Evolutionary conservation across 1,140 invertebrate species (phyloP).

Genomic region (Rhagoletis pomonella): DNA sequence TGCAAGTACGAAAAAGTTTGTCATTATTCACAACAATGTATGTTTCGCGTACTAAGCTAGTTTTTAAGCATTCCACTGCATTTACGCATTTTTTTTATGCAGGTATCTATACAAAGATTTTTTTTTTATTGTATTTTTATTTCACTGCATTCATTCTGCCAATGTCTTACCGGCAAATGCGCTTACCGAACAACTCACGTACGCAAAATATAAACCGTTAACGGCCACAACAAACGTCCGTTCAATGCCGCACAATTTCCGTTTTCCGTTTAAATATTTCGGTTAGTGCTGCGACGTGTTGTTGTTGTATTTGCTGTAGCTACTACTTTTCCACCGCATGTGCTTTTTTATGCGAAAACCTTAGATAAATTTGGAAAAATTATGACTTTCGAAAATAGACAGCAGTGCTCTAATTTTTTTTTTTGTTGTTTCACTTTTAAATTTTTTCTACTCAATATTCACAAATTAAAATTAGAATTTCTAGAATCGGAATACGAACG

Average conservation of each 20-base stretch:
- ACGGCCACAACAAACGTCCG: conserved; percentile 18
- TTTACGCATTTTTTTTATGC: background rate
- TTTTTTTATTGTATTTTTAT: background rate
- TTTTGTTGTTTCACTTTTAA: background rate
- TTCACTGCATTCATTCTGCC: background rate
- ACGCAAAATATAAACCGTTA: conserved; percentile 32
- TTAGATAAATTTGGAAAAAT: conserved; percentile 5
- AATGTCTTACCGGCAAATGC: background rate
- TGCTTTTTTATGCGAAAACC: background rate
- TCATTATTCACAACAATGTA: background rate
- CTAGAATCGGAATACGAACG: background rate
- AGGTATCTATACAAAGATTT: background rate
- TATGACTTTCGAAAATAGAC: conserved; percentile 15
- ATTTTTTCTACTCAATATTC: conserved; percentile 15
- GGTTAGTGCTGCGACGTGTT: background rate
- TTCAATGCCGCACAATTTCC: conserved; percentile 23
- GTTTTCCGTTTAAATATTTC: conserved; percentile 20
- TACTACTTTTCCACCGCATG: background rate
- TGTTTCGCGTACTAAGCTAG: background rate
- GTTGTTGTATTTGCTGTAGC: background rate
- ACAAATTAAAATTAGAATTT: conserved; percentile 27
- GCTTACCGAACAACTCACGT: conserved; percentile 4
- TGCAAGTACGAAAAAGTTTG: background rate
- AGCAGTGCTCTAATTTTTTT: conserved; percentile 8
- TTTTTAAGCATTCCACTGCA: background rate